These are phyloP conservation scores for Phoeniculus purpureus DNA, from an alignment of 2,797 vertebrate species.

Conservation along the genomic window DNA sequence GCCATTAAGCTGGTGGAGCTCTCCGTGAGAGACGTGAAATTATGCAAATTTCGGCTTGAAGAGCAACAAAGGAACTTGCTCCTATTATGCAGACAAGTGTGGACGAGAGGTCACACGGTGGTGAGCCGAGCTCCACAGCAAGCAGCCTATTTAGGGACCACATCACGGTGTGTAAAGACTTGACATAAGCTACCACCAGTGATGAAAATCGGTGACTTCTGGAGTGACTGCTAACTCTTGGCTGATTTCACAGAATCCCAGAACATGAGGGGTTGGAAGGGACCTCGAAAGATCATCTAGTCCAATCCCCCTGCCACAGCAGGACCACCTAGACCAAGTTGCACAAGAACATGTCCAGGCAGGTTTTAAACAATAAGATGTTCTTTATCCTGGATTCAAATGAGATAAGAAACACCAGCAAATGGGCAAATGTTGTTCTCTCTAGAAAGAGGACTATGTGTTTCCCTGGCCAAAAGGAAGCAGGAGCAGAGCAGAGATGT, in stretches of 20 bases:
- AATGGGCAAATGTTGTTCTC: fast-evolving
- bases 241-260: background rate
- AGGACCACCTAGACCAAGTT: too few relatives aligned
- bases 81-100: slow-evolving; percentile 19
- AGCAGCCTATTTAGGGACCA: slow-evolving; percentile 10
- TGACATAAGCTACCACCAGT: slow-evolving; percentile 2
- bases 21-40: slow-evolving; percentile 68
- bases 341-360: too few relatives aligned
- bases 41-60: slow-evolving; percentile 63
- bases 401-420: background rate
- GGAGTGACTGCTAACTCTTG: background rate
- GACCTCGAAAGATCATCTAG: too few relatives aligned
- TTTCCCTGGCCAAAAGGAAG: background rate
- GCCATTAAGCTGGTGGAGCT: slow-evolving; percentile 34
- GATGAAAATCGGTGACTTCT: background rate
- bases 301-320: too few relatives aligned
- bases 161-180: background rate
- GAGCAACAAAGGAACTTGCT: slow-evolving; percentile 50
- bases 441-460: background rate
- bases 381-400: background rate
- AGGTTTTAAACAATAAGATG: background rate
- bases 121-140: slow-evolving; percentile 49
- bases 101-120: slow-evolving; percentile 30
- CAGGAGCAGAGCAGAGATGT: background rate
- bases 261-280: too few relatives aligned